phyloP scores from a whole-genome alignment of 2,113 vertebrate genomes.

The Elephantulus edwardii region DNA sequence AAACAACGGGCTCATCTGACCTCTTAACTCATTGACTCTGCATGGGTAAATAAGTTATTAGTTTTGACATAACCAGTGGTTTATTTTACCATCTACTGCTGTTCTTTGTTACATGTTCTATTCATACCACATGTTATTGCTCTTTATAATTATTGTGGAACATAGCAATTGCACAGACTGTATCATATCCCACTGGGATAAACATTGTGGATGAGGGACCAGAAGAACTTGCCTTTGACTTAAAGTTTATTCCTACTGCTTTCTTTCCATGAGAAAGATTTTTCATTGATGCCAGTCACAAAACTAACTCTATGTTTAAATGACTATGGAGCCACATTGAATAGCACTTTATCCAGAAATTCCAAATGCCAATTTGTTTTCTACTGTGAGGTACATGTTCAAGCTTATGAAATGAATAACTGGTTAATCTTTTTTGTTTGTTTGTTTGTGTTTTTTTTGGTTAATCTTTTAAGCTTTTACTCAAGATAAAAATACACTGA shows the following conservation, averaged over 20 bases:
- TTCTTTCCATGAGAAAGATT: slow-evolving; percentile 66
- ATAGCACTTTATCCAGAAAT: slow-evolving; percentile 61
- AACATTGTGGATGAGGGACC: slow-evolving; percentile 69
- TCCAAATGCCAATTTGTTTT: slow-evolving; percentile 71
- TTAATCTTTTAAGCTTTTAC: slow-evolving; percentile 70
- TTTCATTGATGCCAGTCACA: slow-evolving; percentile 62
- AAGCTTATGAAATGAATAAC: slow-evolving; percentile 69
- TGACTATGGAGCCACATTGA: slow-evolving; percentile 55
- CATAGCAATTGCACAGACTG: slow-evolving; percentile 69
- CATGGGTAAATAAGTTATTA: slow-evolving; percentile 79
- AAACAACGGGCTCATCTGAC: slow-evolving; percentile 75
- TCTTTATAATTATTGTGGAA: slow-evolving; percentile 80
- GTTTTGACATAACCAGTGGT: slow-evolving; percentile 82
- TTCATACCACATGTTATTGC: slow-evolving; percentile 81
- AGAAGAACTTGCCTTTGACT: slow-evolving; percentile 76
- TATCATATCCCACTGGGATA: slow-evolving; percentile 74
- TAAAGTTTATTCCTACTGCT: slow-evolving; percentile 76
- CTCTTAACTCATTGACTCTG: slow-evolving; percentile 78
- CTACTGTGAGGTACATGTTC: slow-evolving; percentile 50
- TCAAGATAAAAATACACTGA: slow-evolving; percentile 70
- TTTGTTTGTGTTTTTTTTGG: too few relatives aligned
- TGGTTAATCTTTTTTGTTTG: slow-evolving; percentile 71
- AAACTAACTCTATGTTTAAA: slow-evolving; percentile 60
- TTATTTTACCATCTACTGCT: slow-evolving; percentile 80
- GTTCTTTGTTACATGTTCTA: slow-evolving; percentile 77